Base-by-base conservation (phyloP, 1,140 invertebrate species). In the Ditylenchus dipsaci region DNA sequence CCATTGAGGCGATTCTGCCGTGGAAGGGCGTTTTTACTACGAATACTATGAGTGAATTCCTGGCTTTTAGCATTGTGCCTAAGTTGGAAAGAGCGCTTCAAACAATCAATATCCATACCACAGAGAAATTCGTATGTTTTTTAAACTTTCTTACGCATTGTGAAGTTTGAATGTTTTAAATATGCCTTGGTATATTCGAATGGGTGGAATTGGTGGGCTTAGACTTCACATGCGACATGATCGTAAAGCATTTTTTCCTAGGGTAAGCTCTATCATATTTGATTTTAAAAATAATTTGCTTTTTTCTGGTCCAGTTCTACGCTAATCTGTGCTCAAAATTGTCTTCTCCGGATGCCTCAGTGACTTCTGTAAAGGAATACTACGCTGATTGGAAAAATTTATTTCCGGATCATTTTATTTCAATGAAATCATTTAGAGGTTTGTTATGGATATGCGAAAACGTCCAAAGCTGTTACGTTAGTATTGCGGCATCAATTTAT, bases 1-100 rank as follows among this genome's bases (percentile, higher is more conserved):
- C 93, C 0, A 88, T 90, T 74, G 86, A 90, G n/a, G 92, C 97
- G 85, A 86, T 99, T 0, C 87, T 89, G 69, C 94, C 94, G 0
- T 98, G 95, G 95, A 84, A 88, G n/a, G 83, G 87, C 58, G 92
- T 93, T 0, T 92, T 95, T 74, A 86, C 89, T n/a, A 3, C 53
- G 7, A 53, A 26, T n/a, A 76, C 75, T 19, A 77, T 81, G 53
- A 63, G 66, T 17, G 42, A 63, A 17, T 81, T 81, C 63, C 8
- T 81, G 17, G 64, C 29, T 3, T 73, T 81, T 57, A 74, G 78
- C 49, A 81, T 81, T 59, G 38, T 82, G 15, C 80, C 79, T 7
- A 81, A 81, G 68, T 43, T 79, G 8, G 66, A 78, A 60, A 42
- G 38, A 17, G 59, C 56, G 21, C 45, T 75, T 7, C 47, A 64